Percentiles rank a stretch among this genome's conserved stretches.
phyloP scores from a whole-genome alignment of 92 coral and sea anemone species.

The Ricordea florida region DNA sequence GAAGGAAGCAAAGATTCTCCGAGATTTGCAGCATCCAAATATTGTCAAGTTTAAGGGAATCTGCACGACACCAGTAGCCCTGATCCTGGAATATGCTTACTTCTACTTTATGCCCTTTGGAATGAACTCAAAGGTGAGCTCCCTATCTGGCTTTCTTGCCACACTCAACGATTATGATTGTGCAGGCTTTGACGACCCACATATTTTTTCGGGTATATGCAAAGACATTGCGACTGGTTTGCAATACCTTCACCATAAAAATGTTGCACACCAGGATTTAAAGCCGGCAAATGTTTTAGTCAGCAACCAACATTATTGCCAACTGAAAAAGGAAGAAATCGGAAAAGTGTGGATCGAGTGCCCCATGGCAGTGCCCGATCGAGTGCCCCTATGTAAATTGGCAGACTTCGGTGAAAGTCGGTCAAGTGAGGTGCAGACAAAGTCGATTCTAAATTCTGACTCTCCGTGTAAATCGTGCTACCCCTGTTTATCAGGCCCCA shows the following conservation, averaged over 20 bases:
- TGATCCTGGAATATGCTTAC: not conserved
- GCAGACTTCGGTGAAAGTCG: no score
- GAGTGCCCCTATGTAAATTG: not conserved
- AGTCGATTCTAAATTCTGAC: no score
- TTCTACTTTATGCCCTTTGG: not conserved
- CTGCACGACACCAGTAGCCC: not conserved
- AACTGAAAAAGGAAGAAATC: not conserved
- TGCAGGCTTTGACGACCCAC: constrained; percentile 5
- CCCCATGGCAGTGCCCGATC: no score
- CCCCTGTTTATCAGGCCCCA: constrained; percentile 3
- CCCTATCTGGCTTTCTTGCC: not conserved
- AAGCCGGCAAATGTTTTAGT: not conserved
- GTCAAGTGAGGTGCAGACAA: no score
- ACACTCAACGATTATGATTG: not conserved
- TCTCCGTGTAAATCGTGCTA: not conserved
- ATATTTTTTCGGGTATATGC: not conserved
- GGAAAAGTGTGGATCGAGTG: no score
- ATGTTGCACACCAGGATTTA: no score
- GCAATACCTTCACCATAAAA: constrained; percentile 7
- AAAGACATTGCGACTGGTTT: constrained; percentile 13
- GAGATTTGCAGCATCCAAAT: no score
- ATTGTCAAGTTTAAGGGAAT: not conserved
- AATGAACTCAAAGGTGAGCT: not conserved
- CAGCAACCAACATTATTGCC: constrained; percentile 7
- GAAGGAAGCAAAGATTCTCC: no score